phyloP scores from a whole-genome alignment of 2,113 vertebrate species.

The Engystomops pustulosus region DNA sequence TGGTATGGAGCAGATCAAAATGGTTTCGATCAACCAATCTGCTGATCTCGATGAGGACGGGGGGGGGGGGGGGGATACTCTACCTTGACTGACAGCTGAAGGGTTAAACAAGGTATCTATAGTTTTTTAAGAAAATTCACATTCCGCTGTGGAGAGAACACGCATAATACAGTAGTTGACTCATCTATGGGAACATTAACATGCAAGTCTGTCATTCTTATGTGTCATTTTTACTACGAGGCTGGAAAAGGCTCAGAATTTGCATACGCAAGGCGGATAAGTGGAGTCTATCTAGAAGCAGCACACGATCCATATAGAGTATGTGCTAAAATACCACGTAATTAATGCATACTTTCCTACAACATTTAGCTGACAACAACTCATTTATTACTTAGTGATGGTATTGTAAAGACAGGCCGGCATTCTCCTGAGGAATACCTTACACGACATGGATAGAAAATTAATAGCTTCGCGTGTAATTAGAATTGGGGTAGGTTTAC shows the following conservation, averaged over 20 bases:
- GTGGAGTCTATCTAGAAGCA: constrained; percentile 12
- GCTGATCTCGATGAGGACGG: no score
- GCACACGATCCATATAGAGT: neutral
- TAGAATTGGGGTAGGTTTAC: constrained; percentile 25
- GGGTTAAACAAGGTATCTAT: neutral
- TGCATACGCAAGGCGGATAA: constrained; percentile 10
- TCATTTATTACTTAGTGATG: constrained; percentile 54
- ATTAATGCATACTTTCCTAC: constrained; percentile 39
- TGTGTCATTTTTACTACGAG: constrained; percentile 35
- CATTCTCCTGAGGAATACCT: constrained; percentile 25
- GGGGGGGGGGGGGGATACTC: no score
- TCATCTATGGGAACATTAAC: constrained; percentile 25
- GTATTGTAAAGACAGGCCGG: constrained; percentile 34
- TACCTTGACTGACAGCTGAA: neutral
- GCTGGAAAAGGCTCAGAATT: constrained; percentile 27
- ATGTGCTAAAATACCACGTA: constrained; percentile 29
- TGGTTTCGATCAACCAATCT: no score
- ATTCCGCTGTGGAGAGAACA: neutral
- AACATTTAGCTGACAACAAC: constrained; percentile 45
- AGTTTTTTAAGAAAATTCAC: neutral
- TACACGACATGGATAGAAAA: constrained; percentile 30
- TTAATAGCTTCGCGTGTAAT: constrained; percentile 35
- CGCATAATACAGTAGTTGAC: neutral
- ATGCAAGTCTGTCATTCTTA: constrained; percentile 35
- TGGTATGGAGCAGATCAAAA: no score